Evolutionary conservation across 2,797 vertebrate species (phyloP).

Genomic region (Gobio occitaniae): DNA sequence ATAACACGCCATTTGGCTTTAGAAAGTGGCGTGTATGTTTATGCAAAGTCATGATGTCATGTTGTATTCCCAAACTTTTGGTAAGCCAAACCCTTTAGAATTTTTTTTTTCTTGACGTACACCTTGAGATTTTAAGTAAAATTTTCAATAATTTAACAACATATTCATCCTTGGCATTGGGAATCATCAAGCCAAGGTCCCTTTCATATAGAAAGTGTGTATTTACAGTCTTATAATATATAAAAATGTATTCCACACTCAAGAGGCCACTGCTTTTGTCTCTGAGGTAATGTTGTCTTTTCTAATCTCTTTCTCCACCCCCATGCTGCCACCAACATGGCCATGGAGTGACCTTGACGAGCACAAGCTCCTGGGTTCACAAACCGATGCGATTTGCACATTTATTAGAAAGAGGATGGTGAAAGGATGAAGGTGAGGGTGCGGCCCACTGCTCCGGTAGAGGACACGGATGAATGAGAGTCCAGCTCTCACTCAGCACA

Average conservation of each 20-base stretch:
- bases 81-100: not conserved
- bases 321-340: conserved; percentile 22
- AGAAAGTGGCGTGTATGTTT: too few species aligned
- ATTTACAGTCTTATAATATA: conserved; percentile 3
- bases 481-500: not conserved
- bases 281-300: conserved; percentile 43
- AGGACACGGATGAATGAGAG: conserved; percentile 19
- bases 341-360: conserved; percentile 54
- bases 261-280: conserved; percentile 26
- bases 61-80: not conserved
- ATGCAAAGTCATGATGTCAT: too few species aligned
- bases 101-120: not conserved
- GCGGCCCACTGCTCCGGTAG: conserved; percentile 6
- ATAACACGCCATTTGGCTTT: too few species aligned
- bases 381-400: conserved; percentile 49
- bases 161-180: too few species aligned
- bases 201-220: conserved; percentile 1
- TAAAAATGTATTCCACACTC: conserved; percentile 37
- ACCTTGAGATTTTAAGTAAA: not conserved
- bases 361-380: conserved; percentile 53
- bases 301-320: not conserved
- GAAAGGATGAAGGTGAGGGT: conserved; percentile 22
- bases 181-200: conserved; percentile 10
- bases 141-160: not conserved
- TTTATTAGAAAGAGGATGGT: conserved; percentile 51